Percentiles rank a stretch among this genome's conserved stretches.
phyloP scores from a whole-genome alignment of 2,797 vertebrate species.

The Galago senegalensis region DNA sequence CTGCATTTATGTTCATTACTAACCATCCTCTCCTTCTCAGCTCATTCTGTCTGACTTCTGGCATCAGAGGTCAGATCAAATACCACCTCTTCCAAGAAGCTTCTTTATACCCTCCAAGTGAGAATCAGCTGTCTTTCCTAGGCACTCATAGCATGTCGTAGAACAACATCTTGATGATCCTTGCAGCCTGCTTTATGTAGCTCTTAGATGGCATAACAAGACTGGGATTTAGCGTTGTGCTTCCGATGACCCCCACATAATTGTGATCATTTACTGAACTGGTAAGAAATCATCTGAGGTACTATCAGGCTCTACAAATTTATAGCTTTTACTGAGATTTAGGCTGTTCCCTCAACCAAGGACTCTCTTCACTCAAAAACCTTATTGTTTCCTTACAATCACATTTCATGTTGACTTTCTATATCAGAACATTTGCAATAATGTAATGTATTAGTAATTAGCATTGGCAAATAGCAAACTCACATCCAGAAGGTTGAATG shows the following conservation, averaged over 20 bases:
- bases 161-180: not conserved
- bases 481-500: constrained; percentile 49
- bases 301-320: not conserved
- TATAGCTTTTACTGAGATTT: not conserved
- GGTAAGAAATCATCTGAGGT: not conserved
- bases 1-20: not conserved
- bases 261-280: not conserved
- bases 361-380: constrained; percentile 40
- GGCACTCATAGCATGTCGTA: not conserved
- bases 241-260: not conserved
- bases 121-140: not conserved
- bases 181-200: not conserved
- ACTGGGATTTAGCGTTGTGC: not conserved
- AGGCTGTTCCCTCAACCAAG: constrained; percentile 7
- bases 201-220: not conserved
- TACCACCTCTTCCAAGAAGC: not conserved
- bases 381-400: constrained; percentile 12
- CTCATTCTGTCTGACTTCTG: not conserved
- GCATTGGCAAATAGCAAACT: constrained; percentile 51
- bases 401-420: constrained; percentile 54
- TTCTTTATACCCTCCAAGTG: not conserved
- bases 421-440: constrained; percentile 21
- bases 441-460: constrained; percentile 35
- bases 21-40: not conserved
- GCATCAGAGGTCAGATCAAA: not conserved